phyloP scores from a whole-genome alignment of 2,797 vertebrate genomes.

The Molothrus aeneus region DNA sequence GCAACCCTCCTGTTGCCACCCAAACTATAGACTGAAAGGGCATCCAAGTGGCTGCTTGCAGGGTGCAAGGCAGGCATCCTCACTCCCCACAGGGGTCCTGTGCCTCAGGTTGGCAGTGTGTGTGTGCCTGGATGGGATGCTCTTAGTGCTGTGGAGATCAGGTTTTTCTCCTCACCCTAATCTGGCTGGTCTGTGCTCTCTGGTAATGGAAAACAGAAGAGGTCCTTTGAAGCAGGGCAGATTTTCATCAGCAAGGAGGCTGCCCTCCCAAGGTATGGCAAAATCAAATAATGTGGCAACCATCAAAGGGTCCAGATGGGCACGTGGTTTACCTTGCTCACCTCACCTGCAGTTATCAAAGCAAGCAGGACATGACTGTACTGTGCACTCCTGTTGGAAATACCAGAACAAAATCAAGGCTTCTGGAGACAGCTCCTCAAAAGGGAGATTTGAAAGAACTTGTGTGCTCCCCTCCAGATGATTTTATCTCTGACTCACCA shows the following conservation, averaged over 20 bases:
- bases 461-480: background rate
- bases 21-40: background rate
- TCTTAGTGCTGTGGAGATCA: background rate
- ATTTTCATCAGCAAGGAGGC: background rate
- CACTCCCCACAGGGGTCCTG: background rate
- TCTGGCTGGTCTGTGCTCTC: background rate
- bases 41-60: background rate
- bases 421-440: background rate
- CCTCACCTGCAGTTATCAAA: background rate
- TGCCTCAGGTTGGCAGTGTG: background rate
- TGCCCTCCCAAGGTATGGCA: background rate
- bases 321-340: background rate
- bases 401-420: background rate
- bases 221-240: background rate
- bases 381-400: background rate
- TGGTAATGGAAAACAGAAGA: background rate
- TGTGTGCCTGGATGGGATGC: background rate
- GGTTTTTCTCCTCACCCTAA: background rate
- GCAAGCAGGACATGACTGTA: background rate
- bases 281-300: background rate
- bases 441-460: slow-evolving; percentile 1
- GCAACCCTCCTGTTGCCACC: background rate
- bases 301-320: background rate
- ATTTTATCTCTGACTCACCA: slow-evolving; percentile 57
- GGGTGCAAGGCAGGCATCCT: background rate